These are phyloP conservation scores for Rhopalosiphum maidis DNA, from an alignment of 1,140 invertebrate species.

Conservation along the genomic window DNA sequence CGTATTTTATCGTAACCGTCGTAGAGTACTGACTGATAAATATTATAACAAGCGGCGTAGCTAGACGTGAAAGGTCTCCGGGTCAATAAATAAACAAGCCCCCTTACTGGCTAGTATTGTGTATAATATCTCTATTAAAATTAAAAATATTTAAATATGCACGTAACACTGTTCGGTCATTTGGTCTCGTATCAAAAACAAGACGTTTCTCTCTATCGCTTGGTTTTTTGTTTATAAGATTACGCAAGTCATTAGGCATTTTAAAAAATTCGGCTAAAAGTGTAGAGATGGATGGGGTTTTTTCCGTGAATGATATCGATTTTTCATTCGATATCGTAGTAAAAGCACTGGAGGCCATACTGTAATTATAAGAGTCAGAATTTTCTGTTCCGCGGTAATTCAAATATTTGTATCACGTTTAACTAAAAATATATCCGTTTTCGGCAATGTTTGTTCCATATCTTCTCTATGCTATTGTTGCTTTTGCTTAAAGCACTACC, in stretches of 20 bases:
- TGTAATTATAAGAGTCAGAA: background rate
- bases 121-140: too few species aligned
- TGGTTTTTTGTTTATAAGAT: background rate
- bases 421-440: background rate
- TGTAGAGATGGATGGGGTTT: background rate
- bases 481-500: background rate
- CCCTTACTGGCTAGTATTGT: too few species aligned
- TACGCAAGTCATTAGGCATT: background rate
- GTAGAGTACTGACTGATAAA: too few species aligned
- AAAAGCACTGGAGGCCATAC: background rate
- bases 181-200: background rate
- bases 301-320: background rate
- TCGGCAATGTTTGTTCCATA: background rate
- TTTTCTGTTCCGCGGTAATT: background rate
- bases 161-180: too few species aligned
- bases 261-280: background rate
- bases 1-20: too few species aligned
- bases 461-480: background rate
- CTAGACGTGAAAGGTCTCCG: too few species aligned
- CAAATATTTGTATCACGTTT: background rate
- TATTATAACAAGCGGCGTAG: too few species aligned
- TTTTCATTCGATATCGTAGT: background rate
- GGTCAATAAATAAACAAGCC: too few species aligned
- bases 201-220: background rate
- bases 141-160: too few species aligned